Conservation (phyloP, 2,113 vertebrate genomes). For the Erythrocebus patas region DNA sequence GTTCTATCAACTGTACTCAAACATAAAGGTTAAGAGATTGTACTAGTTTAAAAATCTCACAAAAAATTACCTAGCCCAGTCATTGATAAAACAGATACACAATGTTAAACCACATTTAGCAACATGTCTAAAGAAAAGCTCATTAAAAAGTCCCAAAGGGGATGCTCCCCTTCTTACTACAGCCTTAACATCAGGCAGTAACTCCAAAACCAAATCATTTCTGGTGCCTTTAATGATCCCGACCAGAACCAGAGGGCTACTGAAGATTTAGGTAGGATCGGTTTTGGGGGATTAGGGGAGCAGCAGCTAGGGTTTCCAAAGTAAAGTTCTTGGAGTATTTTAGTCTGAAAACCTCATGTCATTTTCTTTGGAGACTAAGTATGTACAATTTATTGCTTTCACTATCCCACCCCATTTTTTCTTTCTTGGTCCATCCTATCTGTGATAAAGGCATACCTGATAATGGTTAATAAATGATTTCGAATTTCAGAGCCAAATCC, state of each 20-base stretch:
- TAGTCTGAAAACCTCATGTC: neutral
- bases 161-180: neutral
- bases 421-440: neutral
- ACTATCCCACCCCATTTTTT: neutral
- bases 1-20: constrained; percentile 13
- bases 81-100: neutral
- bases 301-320: neutral
- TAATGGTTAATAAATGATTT: neutral
- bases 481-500: constrained; percentile 25
- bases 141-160: neutral
- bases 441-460: neutral
- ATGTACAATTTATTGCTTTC: neutral
- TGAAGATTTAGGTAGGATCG: neutral
- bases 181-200: neutral
- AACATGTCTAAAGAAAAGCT: neutral
- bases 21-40: neutral
- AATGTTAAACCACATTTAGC: constrained; percentile 2
- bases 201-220: neutral
- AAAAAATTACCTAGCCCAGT: neutral
- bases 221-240: neutral
- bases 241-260: neutral
- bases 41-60: neutral
- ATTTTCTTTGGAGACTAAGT: neutral
- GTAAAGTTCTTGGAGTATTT: neutral
- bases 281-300: neutral